These are phyloP conservation scores for Orthonyx spaldingii DNA, from an alignment of 2,113 vertebrate species.

Conservation along the genomic window DNA sequence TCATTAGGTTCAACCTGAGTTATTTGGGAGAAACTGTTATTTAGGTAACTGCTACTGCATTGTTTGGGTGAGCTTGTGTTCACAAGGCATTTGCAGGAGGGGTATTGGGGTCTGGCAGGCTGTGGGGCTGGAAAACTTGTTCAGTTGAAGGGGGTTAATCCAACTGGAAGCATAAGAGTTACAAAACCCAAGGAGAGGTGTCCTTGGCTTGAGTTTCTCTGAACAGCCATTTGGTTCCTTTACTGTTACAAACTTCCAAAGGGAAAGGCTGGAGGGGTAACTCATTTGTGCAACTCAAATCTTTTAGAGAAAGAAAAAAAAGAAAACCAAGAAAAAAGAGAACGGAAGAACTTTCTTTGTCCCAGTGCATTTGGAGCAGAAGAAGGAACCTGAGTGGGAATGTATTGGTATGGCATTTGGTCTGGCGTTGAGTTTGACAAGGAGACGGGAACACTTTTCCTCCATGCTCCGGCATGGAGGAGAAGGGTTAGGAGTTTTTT, in stretches of 20 bases:
- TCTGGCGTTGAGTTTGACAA: background rate
- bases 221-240: background rate
- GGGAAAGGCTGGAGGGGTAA: background rate
- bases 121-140: background rate
- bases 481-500: rapidly evolving
- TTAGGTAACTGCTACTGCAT: background rate
- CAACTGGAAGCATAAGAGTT: rapidly evolving
- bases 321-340: background rate
- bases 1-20: conserved; percentile 49
- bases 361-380: background rate
- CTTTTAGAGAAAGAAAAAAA: background rate
- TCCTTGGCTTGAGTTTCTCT: background rate
- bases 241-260: background rate
- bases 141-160: background rate
- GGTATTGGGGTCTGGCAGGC: background rate
- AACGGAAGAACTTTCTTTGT: background rate
- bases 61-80: background rate
- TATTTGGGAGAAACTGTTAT: background rate
- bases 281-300: background rate
- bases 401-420: background rate
- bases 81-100: background rate
- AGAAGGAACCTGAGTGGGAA: background rate
- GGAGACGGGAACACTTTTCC: background rate
- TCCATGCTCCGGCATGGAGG: background rate
- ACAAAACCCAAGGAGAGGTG: background rate